Conservation (phyloP, 1,140 invertebrate genomes). For the Lordiphosa clarofinis region DNA sequence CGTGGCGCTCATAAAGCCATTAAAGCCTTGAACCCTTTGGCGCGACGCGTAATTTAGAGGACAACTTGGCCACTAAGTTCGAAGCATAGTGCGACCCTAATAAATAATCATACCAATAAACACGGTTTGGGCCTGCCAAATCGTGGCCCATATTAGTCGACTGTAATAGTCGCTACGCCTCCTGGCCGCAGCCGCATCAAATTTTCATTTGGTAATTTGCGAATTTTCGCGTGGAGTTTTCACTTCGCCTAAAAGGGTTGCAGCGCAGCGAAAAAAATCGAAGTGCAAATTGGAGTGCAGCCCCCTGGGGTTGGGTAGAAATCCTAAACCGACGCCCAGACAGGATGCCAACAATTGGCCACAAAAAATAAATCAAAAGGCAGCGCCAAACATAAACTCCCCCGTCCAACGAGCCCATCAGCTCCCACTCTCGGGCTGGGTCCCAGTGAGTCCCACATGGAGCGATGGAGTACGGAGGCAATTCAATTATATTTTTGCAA, state of each 20-base stretch:
- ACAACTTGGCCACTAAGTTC: slow-evolving; percentile 32
- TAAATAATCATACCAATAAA: slow-evolving; percentile 58
- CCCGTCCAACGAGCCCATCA: neutral
- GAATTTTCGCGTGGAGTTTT: slow-evolving; percentile 37
- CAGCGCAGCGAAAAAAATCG: slow-evolving; percentile 8
- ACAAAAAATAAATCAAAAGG: slow-evolving; percentile 67
- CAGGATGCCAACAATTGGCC: slow-evolving; percentile 26
- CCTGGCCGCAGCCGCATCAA: slow-evolving; percentile 16
- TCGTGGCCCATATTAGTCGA: slow-evolving; percentile 32
- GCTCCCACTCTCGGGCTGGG: neutral
- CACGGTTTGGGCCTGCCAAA: slow-evolving; percentile 27
- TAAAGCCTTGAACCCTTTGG: slow-evolving; percentile 65
- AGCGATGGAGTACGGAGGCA: slow-evolving; percentile 39
- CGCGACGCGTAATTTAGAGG: slow-evolving; percentile 47
- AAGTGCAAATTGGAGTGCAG: slow-evolving; percentile 36
- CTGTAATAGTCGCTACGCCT: slow-evolving; percentile 30
- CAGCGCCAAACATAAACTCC: slow-evolving; percentile 29
- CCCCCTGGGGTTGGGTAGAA: slow-evolving; percentile 3
- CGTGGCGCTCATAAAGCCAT: slow-evolving; percentile 71
- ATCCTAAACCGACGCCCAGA: slow-evolving; percentile 16
- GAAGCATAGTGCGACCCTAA: slow-evolving; percentile 46
- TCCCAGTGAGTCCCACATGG: slow-evolving; percentile 27
- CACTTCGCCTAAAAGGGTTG: slow-evolving; percentile 39
- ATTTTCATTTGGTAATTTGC: slow-evolving; percentile 53
- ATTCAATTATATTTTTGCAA: slow-evolving; percentile 78